Percentiles rank a stretch among this genome's conserved stretches.
Evolutionary conservation across 2,797 vertebrate genomes (phyloP).

Genomic region (Heterohyrax brucei): DNA sequence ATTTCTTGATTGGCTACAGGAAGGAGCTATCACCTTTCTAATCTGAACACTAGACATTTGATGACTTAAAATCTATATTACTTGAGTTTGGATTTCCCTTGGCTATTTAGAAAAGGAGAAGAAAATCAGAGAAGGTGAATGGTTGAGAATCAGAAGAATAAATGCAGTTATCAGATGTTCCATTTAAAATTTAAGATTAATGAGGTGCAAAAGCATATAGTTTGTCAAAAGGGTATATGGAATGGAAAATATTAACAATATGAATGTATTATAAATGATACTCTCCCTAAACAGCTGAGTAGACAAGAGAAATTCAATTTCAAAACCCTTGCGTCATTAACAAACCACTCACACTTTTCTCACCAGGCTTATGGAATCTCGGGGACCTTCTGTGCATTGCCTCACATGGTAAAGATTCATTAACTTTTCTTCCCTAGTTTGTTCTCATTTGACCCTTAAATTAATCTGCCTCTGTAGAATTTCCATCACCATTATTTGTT

Average conservation of each 20-base stretch:
- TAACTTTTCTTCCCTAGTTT: constrained; percentile 89
- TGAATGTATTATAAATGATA: constrained; percentile 90
- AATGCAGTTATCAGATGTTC: constrained; percentile 79
- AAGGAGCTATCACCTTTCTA: constrained; percentile 32
- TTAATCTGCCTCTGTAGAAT: constrained; percentile 90
- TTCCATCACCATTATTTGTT: constrained; percentile 85
- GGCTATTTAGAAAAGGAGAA: constrained; percentile 47
- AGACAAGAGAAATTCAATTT: constrained; percentile 90
- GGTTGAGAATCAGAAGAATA: constrained; percentile 66
- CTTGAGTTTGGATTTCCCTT: background rate
- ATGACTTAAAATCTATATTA: background rate
- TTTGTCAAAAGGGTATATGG: constrained; percentile 85
- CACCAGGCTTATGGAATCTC: constrained; percentile 87
- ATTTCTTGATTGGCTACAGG: background rate
- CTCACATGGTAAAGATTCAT: constrained; percentile 88
- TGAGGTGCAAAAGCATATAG: constrained; percentile 87
- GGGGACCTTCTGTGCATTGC: constrained; percentile 85
- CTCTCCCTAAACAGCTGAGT: constrained; percentile 86
- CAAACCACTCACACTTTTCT: constrained; percentile 88
- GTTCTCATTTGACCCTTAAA: constrained; percentile 91
- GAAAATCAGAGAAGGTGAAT: constrained; percentile 45
- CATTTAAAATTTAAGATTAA: constrained; percentile 85
- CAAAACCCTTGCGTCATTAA: constrained; percentile 88
- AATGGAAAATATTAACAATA: constrained; percentile 88
- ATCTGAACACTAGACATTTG: constrained; percentile 1